Evolutionary conservation across 2,113 vertebrate species (phyloP).

Genomic region (Ciconia stormi): DNA sequence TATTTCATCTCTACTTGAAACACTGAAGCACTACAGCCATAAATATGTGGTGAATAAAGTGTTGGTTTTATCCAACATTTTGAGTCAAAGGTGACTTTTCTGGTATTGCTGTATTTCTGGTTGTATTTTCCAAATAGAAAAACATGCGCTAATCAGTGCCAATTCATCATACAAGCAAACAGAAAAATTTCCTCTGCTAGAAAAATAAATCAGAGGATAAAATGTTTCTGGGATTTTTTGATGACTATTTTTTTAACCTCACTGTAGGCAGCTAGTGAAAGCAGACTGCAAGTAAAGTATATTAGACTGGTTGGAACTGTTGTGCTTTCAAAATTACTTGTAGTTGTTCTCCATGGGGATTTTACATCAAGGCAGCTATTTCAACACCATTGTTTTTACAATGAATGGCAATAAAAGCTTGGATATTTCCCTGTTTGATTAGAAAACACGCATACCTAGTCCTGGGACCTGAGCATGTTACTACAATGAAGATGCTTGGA

Average conservation of each 20-base stretch:
- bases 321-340: constrained; percentile 1
- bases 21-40: background rate
- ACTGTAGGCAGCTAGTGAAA: background rate
- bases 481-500: background rate
- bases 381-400: constrained; percentile 20
- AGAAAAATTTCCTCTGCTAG: background rate
- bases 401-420: background rate
- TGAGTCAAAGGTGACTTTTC: background rate
- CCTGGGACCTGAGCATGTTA: background rate
- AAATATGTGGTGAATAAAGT: constrained; percentile 5
- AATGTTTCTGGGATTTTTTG: background rate
- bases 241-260: background rate
- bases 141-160: background rate
- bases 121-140: background rate
- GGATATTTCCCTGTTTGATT: constrained; percentile 3
- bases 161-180: background rate
- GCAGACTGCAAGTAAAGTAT: background rate
- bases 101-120: background rate
- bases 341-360: background rate
- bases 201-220: background rate
- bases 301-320: background rate
- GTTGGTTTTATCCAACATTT: background rate
- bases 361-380: constrained; percentile 8
- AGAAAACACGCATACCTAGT: background rate
- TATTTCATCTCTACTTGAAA: background rate